These are phyloP conservation scores for Heterotilapia buettikoferi DNA, from an alignment of 2,113 vertebrate species.

Conservation along the genomic window DNA sequence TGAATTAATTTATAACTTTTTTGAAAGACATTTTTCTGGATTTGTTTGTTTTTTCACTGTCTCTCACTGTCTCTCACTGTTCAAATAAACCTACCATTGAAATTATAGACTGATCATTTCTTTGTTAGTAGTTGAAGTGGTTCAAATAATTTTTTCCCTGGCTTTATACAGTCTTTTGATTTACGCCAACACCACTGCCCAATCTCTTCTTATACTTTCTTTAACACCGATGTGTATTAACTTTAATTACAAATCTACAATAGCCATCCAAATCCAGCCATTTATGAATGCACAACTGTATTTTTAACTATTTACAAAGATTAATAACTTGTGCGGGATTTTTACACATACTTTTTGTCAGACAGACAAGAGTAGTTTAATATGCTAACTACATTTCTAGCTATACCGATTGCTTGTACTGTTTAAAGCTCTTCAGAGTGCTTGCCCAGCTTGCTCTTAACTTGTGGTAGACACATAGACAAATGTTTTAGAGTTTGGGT, in stretches of 20 bases:
- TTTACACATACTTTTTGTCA: not conserved
- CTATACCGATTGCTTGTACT: not conserved
- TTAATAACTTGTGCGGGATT: not conserved
- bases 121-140: not conserved
- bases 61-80: not conserved
- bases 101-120: not conserved
- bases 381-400: not conserved
- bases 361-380: not conserved
- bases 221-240: not conserved
- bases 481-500: not conserved
- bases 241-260: not conserved
- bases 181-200: not conserved
- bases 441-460: not conserved
- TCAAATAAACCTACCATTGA: not conserved
- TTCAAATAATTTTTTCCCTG: not conserved
- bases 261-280: not conserved
- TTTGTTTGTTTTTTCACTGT: not conserved
- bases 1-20: not conserved
- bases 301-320: not conserved
- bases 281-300: not conserved
- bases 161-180: not conserved
- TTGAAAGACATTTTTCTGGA: not conserved
- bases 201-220: not conserved
- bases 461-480: not conserved
- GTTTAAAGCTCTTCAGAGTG: not conserved